Evolutionary conservation across 2,113 vertebrate species (phyloP), one percentile per base, ranked within the genome.

Genomic region (Antechinus flavipes): DNA sequence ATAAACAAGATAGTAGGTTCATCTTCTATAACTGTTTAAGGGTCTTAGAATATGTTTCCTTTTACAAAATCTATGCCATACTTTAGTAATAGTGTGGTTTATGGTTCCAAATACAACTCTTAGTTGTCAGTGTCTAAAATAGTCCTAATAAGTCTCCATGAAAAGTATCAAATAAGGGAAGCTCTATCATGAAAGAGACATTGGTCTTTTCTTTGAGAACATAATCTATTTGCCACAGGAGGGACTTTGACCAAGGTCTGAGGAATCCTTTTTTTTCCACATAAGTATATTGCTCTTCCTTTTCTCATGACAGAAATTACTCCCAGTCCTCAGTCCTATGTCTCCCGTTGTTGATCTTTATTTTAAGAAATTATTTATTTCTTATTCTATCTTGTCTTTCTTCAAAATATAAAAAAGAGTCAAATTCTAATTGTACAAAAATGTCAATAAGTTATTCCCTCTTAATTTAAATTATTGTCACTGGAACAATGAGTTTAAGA

Each of bases 1-100:
- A 10, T 58, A 91, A 93, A 47, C 95, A 76, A 89, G 90, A 96
- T 12, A 24, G 24, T 91, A 91, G 90, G 2, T 55, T 24, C 56
- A 89, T 76, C n/a, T 84, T 84, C 68, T 16, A 84, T 42, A 84
- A 84, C 35, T 84, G 3, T 84, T 22, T 84, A 68, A 16, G n/a
- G 42, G 6, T 84, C 19, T 42, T 84, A 35, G n/a, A 49, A 27
- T 90, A 55, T 84, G 35, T 24, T 54, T 54, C 35, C 49, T 30
- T 96, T 95, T 95, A 27, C 91, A 89, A 58, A 35, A 90, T 84
- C 50, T 53, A 84, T 11, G 47, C 30, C 46, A 42, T 91, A 47
- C 54, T 91, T 55, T 53, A 25, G 2, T 25, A 50, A 4, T 49
- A 19, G 2, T 61, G 24, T 68, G 46, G n/a, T 5, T 46, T 0